A percentile compares a stretch with the other conserved stretches of the same genome.
phyloP scores from a whole-genome alignment of 2,888 invertebrate genomes.

The Frankliniella intonsa region DNA sequence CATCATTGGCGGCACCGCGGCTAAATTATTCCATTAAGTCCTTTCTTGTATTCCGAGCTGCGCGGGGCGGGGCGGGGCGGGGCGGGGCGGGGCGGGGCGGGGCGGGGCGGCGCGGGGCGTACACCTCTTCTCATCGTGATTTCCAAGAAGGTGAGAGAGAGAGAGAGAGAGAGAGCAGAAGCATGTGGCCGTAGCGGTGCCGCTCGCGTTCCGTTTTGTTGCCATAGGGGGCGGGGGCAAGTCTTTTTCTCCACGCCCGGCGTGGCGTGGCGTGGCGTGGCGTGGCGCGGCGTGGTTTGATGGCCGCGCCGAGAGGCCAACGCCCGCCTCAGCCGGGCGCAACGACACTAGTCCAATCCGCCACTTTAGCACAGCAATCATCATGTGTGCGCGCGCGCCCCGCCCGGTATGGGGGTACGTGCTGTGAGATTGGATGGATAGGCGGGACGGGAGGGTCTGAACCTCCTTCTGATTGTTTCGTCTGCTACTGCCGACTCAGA shows the following conservation, averaged over 20 bases:
- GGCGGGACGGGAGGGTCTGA: too few relatives aligned
- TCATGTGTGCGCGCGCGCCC: too few relatives aligned
- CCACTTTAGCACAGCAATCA: too few relatives aligned
- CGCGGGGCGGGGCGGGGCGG: neutral
- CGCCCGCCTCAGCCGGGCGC: neutral
- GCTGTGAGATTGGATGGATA: too few relatives aligned
- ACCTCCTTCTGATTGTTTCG: too few relatives aligned
- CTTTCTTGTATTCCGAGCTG: constrained; percentile 1
- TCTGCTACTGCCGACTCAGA: too few relatives aligned
- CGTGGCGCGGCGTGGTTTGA: too few relatives aligned
- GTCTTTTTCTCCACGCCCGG: neutral
- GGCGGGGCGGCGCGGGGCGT: too few relatives aligned
- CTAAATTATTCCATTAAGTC: constrained; percentile 25
- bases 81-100: too few relatives aligned
- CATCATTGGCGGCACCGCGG: neutral
- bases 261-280: neutral
- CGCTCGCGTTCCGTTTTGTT: neutral
- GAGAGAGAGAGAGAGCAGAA: constrained; percentile 8
- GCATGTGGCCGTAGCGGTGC: neutral
- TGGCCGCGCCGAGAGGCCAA: neutral
- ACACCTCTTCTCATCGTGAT: neutral
- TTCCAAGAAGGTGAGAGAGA: neutral
- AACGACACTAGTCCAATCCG: too few relatives aligned
- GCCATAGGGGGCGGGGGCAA: too few relatives aligned
- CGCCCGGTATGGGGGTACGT: too few relatives aligned